Evolutionary conservation across 2,888 invertebrate species (phyloP).

Genomic region (Eustalomyia histrio): DNA sequence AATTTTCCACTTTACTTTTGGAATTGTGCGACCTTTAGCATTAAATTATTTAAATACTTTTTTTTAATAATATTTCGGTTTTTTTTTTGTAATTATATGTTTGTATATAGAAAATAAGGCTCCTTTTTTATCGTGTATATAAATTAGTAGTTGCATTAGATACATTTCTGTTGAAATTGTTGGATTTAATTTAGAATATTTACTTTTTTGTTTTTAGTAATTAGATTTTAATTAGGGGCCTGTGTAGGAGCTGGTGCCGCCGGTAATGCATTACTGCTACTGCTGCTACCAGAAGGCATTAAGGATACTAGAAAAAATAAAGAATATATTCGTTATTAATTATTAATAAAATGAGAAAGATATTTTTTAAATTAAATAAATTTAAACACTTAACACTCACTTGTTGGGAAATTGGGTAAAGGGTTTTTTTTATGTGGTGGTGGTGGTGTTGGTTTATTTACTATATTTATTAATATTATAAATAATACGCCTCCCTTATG

Average conservation of each 20-base stretch:
- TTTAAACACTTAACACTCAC: conserved; percentile 34
- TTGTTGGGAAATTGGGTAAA: conserved; percentile 7
- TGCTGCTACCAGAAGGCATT: conserved; percentile 74
- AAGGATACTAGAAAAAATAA: conserved; percentile 72
- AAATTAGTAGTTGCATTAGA: conserved; percentile 17
- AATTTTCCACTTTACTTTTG: neutral
- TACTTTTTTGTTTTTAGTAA: conserved; percentile 25
- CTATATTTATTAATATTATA: conserved; percentile 7
- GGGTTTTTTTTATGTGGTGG: conserved; percentile 30
- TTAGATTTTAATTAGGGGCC: conserved; percentile 24
- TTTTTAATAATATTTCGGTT: conserved; percentile 28
- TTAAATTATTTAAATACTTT: conserved; percentile 62
- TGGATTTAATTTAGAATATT: conserved; percentile 17
- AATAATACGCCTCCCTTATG: conserved; percentile 13
- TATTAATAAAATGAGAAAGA: neutral
- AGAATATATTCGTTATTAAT: neutral
- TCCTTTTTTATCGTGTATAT: conserved; percentile 31
- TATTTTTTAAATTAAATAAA: neutral
- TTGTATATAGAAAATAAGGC: conserved; percentile 56
- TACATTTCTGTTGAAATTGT: conserved; percentile 22
- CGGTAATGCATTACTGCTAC: conserved; percentile 65
- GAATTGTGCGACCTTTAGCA: conserved; percentile 36
- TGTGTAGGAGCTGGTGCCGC: conserved; percentile 57
- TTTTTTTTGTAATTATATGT: conserved; percentile 14
- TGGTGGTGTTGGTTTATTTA: conserved; percentile 12